Conservation (phyloP, 2,797 vertebrate species). For the Trachurus trachurus region DNA sequence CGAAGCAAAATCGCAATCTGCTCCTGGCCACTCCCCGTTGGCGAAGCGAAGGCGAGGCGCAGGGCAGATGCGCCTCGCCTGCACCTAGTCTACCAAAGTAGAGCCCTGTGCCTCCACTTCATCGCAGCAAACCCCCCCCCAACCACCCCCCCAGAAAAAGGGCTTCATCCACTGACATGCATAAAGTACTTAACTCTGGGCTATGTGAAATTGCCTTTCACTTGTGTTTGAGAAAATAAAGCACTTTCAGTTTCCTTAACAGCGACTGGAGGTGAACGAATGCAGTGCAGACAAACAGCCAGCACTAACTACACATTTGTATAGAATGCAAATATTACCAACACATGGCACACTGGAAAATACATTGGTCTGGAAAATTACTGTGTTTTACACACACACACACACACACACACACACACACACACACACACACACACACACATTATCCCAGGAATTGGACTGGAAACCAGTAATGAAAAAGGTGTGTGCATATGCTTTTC, state of each 20-base stretch:
- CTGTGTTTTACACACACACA: conserved; percentile 64
- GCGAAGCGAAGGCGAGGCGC: too few species aligned
- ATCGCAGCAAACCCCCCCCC: background rate
- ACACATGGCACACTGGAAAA: conserved; percentile 75
- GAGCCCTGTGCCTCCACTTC: conserved; percentile 26
- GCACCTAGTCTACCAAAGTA: too few species aligned
- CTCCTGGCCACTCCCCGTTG: too few species aligned
- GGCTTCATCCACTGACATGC: conserved; percentile 13
- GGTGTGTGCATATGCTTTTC: conserved; percentile 69
- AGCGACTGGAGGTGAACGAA: conserved; percentile 46
- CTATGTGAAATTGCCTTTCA: conserved; percentile 39
- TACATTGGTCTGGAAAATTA: conserved; percentile 75
- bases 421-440: conserved; percentile 12
- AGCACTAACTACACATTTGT: conserved; percentile 58
- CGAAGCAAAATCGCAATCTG: too few species aligned
- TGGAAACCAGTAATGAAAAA: conserved; percentile 73
- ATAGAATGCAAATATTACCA: conserved; percentile 76
- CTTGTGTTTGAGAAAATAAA: conserved; percentile 37
- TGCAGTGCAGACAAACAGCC: conserved; percentile 52
- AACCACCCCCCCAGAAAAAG: background rate
- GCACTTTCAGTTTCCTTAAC: conserved; percentile 46
- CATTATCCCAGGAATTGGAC: conserved; percentile 59
- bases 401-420: background rate
- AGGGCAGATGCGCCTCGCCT: too few species aligned
- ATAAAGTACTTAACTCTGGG: conserved; percentile 20